Conservation (phyloP, 2,113 vertebrate genomes). For the Prunella himalayana region DNA sequence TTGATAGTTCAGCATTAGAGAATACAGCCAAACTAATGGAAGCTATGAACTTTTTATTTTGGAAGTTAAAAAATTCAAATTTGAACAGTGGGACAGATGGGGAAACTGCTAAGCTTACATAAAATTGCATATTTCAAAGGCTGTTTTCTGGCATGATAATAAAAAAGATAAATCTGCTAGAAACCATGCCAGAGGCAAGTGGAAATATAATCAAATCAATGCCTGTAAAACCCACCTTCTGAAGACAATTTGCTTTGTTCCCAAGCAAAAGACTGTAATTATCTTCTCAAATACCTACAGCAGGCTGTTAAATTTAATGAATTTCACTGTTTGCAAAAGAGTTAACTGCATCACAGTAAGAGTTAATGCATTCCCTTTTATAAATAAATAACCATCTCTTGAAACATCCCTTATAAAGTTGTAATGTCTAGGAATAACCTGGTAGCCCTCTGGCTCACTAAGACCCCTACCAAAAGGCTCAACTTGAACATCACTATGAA, state of each 20-base stretch:
- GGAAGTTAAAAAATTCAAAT: not conserved
- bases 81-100: conserved; percentile 34
- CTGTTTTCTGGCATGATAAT: conserved; percentile 14
- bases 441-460: not conserved
- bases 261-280: not conserved
- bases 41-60: not conserved
- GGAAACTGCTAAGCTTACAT: conserved; percentile 1
- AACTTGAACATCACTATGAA: not conserved
- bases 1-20: not conserved
- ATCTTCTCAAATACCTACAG: not conserved
- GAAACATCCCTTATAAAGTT: not conserved
- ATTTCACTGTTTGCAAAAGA: not conserved
- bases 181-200: conserved; percentile 40
- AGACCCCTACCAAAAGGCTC: not conserved
- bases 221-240: conserved; percentile 5
- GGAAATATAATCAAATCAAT: not conserved
- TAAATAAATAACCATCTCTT: not conserved
- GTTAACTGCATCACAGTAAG: not conserved
- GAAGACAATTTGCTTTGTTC: not conserved
- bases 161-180: conserved; percentile 6
- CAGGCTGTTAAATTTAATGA: not conserved
- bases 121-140: conserved; percentile 30
- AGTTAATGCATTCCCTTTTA: not conserved
- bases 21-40: not conserved
- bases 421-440: not conserved